Conservation (phyloP, 2,797 vertebrate species). For the Sebastes elongatus region DNA sequence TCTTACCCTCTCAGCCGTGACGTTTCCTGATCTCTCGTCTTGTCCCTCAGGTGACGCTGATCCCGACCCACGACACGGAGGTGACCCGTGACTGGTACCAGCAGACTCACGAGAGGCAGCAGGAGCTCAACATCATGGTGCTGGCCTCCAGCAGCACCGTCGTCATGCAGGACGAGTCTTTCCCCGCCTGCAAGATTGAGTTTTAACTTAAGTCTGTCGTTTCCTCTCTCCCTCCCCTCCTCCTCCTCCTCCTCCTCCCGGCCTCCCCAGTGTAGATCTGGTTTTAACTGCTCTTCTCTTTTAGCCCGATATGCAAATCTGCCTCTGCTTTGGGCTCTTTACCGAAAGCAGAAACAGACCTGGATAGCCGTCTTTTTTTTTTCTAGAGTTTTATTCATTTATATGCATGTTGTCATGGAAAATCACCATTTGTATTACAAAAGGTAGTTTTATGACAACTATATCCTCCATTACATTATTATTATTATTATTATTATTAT, state of each 20-base stretch:
- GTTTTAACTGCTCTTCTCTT: constrained; percentile 56
- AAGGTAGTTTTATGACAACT: constrained; percentile 28
- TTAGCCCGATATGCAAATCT: constrained; percentile 40
- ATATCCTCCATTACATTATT: background rate
- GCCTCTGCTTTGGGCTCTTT: constrained; percentile 30
- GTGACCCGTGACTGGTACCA: constrained; percentile 99
- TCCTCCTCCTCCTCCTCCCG: background rate
- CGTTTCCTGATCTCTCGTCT: background rate
- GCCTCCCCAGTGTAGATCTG: constrained; percentile 38
- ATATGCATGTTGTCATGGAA: constrained; percentile 42
- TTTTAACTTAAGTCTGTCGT: constrained; percentile 82
- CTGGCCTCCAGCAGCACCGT: constrained; percentile 99
- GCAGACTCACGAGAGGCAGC: constrained; percentile 97
- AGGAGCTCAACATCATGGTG: constrained; percentile 97
- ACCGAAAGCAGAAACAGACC: constrained; percentile 31
- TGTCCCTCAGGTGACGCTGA: constrained; percentile 91
- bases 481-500: too few species aligned
- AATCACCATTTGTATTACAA: constrained; percentile 40
- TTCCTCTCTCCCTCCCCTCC: background rate
- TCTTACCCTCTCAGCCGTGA: background rate
- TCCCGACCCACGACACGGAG: constrained; percentile 97
- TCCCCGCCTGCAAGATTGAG: constrained; percentile 99
- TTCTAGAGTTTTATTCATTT: constrained; percentile 56
- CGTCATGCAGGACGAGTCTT: constrained; percentile 99
- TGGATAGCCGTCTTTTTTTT: constrained; percentile 33